Evolutionary conservation across 2,888 invertebrate genomes (phyloP), one percentile per base, ranked within the genome.

Genomic region (Nebria brevicollis): DNA sequence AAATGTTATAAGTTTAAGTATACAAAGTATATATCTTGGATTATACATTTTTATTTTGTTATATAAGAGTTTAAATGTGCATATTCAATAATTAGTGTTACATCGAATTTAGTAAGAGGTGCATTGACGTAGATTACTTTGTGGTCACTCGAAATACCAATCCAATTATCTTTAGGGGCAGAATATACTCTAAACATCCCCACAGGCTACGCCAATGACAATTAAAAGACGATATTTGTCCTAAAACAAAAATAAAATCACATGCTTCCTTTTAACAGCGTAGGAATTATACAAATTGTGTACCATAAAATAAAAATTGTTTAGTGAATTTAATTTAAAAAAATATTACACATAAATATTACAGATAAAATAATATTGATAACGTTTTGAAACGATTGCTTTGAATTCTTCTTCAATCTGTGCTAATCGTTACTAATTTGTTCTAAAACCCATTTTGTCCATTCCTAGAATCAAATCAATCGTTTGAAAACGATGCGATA

Each of bases 11-110:
- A 15, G 66, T 66, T n/a, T 68, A 64, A 77, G 78, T 78, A 74
- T 78, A 78, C 74, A 78, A 78, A 78, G 78, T 74, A 78, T 77
- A 77, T 77, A 72, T 73, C 20, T 80, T 75, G 72, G 64, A 73
- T 41, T 73, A 41, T 41, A 41, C 41, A 26, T 72, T 72, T 34
- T 72, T 34, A 3, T 34, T 20, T 25, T 26, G 20, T 26, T 80
- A 80, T 74, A 78, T 73, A 78, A 70, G 78, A 74, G 13, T 42
- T 74, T 65, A 43, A 15, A 72, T 66, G 20, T 66, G 43, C 54
- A 54, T 54, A 54, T 54, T 54, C 54, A 54, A 54, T 54, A 54
- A 54, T 54, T 54, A 54, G 54, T 54, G 54, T 54, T 54, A 54
- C 54, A 54, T 54, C 8, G 54, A 54, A 54, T 54, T 54, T 13